Base-by-base conservation (phyloP, 2,888 invertebrate genomes). In the Entomobrya multifasciata region DNA sequence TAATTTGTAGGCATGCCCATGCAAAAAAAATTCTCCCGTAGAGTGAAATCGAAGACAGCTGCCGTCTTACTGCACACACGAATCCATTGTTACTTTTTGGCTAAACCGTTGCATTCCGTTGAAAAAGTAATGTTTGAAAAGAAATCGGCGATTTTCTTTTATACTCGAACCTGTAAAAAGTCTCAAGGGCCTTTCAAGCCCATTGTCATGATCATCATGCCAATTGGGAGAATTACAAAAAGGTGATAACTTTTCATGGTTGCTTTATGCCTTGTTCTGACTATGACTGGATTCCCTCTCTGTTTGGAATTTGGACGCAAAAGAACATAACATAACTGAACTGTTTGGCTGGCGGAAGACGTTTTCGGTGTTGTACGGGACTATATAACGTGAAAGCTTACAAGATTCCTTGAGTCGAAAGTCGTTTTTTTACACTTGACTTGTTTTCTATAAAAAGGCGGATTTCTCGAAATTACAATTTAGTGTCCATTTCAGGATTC, bases 401-500 rank as follows among this genome's bases (percentile, higher is more conserved):
- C 4, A 36, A 36, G 36, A 36, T 36, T 36, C 8, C 36, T 36
- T 6, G 36, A 36, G 36, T 36, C 36, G 1, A 22, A 20, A 44
- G 11, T 67, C 22, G 22, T n/a, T 70, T 22, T n/a, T 15, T 27
- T 47, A 5, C 25, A 70, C 25, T 70, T 70, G 25, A 70, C 25
- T 70, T 47, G 70, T 47, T 47, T 70, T n/a, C 27, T n/a, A 70
- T 47, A 70, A 70, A 70, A 70, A 44, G 25, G 17, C 36, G 36
- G 8, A 36, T 15, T 55, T 55, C 17, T 30, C 30, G 74, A 55
- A 74, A 52, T 74, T 55, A 74, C 52, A 36, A 52, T 74, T 55
- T 52, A 74, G 74, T 55, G 17, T 55, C 74, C 55, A 74, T 55
- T 52, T 55, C 20, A 55, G 30, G 74, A 74, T 36, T 52, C 74